Evolutionary conservation across 2,113 vertebrate species (phyloP).

Genomic region (Colius striatus): DNA sequence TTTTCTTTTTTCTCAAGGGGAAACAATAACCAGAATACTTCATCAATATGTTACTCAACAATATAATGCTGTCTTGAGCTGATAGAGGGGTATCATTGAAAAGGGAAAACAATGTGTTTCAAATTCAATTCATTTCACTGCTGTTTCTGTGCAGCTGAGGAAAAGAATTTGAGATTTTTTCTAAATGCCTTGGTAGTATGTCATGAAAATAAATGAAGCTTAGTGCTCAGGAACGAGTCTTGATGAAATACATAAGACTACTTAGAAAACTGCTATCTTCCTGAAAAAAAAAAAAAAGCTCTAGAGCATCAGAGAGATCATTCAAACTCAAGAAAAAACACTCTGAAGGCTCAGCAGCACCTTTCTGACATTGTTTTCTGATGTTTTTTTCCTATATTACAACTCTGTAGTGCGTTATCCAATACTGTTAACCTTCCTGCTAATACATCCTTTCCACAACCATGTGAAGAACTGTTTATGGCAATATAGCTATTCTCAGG

Average conservation of each 20-base stretch:
- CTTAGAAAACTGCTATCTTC: neutral
- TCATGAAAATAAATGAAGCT: neutral
- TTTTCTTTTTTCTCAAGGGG: rapidly evolving
- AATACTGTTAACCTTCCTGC: neutral
- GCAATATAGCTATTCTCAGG: neutral
- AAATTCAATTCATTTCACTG: neutral
- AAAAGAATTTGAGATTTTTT: neutral
- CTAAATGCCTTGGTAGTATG: neutral
- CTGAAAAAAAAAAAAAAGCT: neutral
- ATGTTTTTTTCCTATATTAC: neutral
- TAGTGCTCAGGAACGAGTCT: neutral
- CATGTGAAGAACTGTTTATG: neutral
- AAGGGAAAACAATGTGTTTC: neutral
- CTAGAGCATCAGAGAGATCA: neutral
- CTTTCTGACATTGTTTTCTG: neutral
- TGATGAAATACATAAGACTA: neutral
- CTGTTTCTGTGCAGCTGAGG: neutral
- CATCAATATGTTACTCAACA: neutral
- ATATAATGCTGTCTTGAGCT: neutral
- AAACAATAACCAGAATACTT: neutral
- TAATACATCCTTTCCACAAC: neutral
- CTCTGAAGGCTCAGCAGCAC: neutral
- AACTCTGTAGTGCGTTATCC: neutral
- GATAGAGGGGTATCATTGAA: neutral
- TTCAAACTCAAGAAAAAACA: neutral